phyloP scores from a whole-genome alignment of 2,113 vertebrate genomes.

The Dasyornis broadbenti region DNA sequence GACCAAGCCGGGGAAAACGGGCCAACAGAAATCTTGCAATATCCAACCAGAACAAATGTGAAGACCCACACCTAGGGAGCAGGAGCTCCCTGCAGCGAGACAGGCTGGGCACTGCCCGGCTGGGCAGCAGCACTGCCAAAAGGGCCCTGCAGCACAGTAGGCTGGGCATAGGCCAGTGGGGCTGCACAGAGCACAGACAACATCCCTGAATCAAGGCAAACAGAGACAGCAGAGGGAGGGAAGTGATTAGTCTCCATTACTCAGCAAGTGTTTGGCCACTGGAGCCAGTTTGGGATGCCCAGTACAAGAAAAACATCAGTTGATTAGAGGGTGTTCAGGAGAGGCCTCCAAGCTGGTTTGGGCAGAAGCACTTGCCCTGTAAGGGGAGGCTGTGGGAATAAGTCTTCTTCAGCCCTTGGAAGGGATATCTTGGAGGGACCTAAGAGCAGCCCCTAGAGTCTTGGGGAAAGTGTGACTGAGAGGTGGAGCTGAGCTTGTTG shows the following conservation, averaged over 20 bases:
- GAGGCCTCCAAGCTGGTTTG: background rate
- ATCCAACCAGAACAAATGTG: background rate
- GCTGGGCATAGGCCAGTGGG: background rate
- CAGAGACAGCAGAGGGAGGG: background rate
- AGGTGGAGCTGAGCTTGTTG: background rate
- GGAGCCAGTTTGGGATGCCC: background rate
- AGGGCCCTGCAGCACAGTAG: accelerated
- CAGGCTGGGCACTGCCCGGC: background rate
- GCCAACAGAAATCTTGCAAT: accelerated
- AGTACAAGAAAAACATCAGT: background rate
- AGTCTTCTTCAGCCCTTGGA: background rate
- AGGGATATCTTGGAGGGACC: background rate
- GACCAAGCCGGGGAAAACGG: background rate
- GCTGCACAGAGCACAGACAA: background rate
- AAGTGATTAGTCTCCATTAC: background rate
- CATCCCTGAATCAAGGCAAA: background rate
- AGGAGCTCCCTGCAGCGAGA: accelerated
- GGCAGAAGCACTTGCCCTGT: background rate
- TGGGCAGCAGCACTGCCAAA: background rate
- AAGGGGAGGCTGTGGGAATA: background rate
- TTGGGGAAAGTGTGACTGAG: background rate
- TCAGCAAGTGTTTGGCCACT: background rate
- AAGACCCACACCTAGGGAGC: background rate
- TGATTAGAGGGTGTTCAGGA: background rate
- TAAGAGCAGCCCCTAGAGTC: background rate